Evolutionary conservation across 1,140 invertebrate genomes (phyloP).

Genomic region (Calliphora vicina): DNA sequence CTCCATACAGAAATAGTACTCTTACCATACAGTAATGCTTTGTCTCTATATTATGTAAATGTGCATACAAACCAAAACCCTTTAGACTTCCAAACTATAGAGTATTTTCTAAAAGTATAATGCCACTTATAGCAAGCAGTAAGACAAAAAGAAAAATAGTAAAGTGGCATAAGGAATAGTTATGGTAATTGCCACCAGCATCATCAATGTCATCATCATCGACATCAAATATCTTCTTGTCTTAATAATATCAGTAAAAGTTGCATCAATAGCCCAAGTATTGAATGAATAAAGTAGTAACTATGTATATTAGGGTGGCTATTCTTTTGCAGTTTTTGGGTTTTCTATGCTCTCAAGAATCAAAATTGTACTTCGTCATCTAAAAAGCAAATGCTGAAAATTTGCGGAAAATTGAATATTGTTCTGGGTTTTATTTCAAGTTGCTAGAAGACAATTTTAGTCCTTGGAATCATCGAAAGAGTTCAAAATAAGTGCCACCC

Average conservation of each 20-base stretch:
- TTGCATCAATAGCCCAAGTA: background rate
- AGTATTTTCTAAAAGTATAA: background rate
- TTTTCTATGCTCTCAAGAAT: too few relatives aligned
- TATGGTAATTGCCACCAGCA: background rate
- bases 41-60: background rate
- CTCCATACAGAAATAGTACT: background rate
- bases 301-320: background rate
- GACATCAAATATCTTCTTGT: constrained; percentile 1
- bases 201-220: background rate
- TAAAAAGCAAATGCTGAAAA: too few relatives aligned
- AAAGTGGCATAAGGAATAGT: background rate
- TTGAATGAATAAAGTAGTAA: background rate
- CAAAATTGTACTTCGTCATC: too few relatives aligned
- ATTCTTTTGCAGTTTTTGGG: too few relatives aligned
- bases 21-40: background rate
- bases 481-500: too few relatives aligned
- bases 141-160: too few relatives aligned
- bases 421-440: too few relatives aligned
- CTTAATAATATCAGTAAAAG: constrained; percentile 6
- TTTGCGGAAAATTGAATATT: too few relatives aligned
- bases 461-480: too few relatives aligned
- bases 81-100: background rate
- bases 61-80: background rate
- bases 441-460: too few relatives aligned
- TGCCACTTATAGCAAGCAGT: background rate